Evolutionary conservation across 2,797 vertebrate species (phyloP), one percentile per base, ranked within the genome.

Genomic region (Neosalanx taihuensis): DNA sequence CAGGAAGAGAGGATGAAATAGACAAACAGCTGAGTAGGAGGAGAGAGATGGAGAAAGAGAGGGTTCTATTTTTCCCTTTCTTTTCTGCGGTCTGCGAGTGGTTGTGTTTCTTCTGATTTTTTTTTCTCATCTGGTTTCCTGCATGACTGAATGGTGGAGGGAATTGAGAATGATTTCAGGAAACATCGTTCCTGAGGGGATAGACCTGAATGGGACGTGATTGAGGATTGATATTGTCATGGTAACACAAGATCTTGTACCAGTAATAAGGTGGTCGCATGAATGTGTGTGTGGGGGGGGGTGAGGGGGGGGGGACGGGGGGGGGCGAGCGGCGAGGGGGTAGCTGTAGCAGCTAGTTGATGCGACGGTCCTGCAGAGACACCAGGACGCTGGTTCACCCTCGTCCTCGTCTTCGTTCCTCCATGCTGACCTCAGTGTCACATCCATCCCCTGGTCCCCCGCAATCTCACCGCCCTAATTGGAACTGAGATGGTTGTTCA

Each of bases 161-260:
- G 30, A 78, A 41, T 37, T 20, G 4, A 18, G 29, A 17, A 57
- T 72, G 57, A 60, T 65, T 71, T 67, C 53, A 64, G 59, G 61
- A 71, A 75, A 71, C 61, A 51, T 71, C 72, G 67, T 58, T 70
- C 67, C 63, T 59, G 69, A 72, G 62, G 69, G 41, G 59, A 60
- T 41, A 59, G 69, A 64, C 72, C 57, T 72, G 69, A 76, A 74
- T 74, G 56, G 18, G 23, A 62, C 71, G 72, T 78, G 72, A 78
- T 68, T 68, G 57, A 59, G 57, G 29, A 29, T 58, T 76, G 35
- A 72, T 73, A 80, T 82, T 70, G 78, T 76, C 73, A 82, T 78
- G 78, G 71, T 76, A 82, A 82, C 78, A 15, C 68, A 56, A 67
- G 23, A 70, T 51, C 31, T 72, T 26, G 23, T 26, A 26, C 23